Conservation (phyloP, 1,140 invertebrate genomes). For the Stegodyphus mimosarum region DNA sequence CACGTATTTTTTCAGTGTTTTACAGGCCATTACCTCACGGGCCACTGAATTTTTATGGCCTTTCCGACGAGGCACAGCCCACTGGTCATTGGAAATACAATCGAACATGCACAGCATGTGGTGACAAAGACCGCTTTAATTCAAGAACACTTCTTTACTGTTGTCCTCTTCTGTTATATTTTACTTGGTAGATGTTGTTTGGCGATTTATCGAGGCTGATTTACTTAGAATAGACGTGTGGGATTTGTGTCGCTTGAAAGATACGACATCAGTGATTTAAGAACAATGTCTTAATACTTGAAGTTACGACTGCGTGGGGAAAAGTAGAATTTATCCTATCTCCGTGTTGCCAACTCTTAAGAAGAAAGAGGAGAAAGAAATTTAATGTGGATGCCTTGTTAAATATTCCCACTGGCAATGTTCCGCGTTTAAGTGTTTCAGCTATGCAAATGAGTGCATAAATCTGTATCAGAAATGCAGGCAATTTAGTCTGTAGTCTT, state of each 20-base stretch:
- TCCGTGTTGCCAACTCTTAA: no score
- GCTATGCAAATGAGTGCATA: no score
- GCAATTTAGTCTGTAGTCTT: no score
- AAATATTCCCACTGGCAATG: no score
- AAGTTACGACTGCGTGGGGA: no score
- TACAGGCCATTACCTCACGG: conserved; percentile 13
- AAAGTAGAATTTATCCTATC: no score
- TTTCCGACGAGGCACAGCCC: not conserved
- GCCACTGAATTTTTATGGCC: not conserved
- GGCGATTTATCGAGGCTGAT: not conserved
- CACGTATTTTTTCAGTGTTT: not conserved
- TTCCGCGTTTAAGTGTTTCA: no score
- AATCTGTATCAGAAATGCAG: no score
- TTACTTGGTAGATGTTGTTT: not conserved
- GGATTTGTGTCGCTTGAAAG: not conserved
- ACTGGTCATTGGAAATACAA: not conserved
- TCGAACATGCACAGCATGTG: not conserved
- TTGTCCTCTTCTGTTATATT: not conserved
- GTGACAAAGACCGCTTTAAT: not conserved
- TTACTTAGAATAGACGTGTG: not conserved
- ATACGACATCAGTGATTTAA: no score
- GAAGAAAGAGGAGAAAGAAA: no score
- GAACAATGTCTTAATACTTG: no score
- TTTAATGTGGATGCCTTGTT: no score
- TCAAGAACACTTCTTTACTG: not conserved